Percentiles rank a stretch among this genome's conserved stretches.
Evolutionary conservation across 1,140 invertebrate species (phyloP).

Genomic region (Drosophila bocki): DNA sequence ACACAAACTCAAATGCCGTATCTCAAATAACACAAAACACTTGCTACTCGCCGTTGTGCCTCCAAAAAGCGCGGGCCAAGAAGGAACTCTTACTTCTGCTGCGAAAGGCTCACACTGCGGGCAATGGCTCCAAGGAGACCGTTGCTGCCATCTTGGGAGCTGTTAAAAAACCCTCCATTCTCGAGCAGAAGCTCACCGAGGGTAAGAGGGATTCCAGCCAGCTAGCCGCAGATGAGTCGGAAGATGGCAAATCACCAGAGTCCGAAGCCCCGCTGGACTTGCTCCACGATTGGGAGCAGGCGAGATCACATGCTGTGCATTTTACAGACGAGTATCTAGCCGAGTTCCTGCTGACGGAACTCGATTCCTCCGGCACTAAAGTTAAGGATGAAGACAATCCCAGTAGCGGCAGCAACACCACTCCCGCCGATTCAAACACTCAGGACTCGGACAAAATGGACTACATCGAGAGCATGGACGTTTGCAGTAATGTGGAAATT

Average conservation of each 20-base stretch:
- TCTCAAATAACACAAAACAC: slow-evolving; percentile 87
- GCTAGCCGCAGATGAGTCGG: slow-evolving; percentile 73
- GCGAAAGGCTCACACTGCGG: slow-evolving; percentile 87
- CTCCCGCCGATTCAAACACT: slow-evolving; percentile 49
- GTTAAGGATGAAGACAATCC: slow-evolving; percentile 54
- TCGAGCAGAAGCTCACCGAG: slow-evolving; percentile 86
- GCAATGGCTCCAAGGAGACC: slow-evolving; percentile 83
- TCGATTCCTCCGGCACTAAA: slow-evolving; percentile 2
- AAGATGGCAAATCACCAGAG: slow-evolving; percentile 59
- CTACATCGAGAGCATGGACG: slow-evolving; percentile 80
- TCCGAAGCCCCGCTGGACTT: slow-evolving; percentile 78
- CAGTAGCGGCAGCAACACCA: slow-evolving; percentile 24
- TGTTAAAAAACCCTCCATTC: slow-evolving; percentile 85
- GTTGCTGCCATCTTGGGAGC: slow-evolving; percentile 83
- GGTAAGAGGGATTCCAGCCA: slow-evolving; percentile 70
- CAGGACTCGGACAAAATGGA: slow-evolving; percentile 79
- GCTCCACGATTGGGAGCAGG: slow-evolving; percentile 77
- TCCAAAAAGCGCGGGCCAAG: slow-evolving; percentile 89
- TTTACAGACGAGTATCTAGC: slow-evolving; percentile 58
- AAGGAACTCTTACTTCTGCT: slow-evolving; percentile 89
- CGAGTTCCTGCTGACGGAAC: slow-evolving; percentile 48
- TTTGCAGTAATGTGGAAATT: slow-evolving; percentile 82
- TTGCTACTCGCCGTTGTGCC: slow-evolving; percentile 92
- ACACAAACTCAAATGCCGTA: slow-evolving; percentile 86
- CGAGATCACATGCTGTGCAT: slow-evolving; percentile 58